phyloP scores from a whole-genome alignment of 2,888 invertebrate species.

The Encarsia formosa region DNA sequence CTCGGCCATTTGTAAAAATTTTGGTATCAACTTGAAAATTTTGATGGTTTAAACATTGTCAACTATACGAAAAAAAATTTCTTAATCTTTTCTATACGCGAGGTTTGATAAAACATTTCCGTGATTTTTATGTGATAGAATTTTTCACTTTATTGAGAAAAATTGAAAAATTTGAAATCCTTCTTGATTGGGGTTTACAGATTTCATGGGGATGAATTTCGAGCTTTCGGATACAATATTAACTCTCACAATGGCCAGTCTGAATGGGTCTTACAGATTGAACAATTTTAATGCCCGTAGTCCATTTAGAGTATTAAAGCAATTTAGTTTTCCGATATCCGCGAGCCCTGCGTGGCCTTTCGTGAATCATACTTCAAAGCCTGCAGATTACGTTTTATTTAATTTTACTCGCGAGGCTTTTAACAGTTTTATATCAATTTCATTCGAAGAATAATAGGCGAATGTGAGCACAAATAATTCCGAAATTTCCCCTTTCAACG shows the following conservation, averaged over 20 bases:
- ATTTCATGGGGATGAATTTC: background rate
- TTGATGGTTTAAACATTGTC: too few relatives aligned
- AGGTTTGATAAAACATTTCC: too few relatives aligned
- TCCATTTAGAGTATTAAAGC: conserved; percentile 12
- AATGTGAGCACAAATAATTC: background rate
- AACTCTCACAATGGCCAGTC: background rate
- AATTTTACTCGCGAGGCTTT: background rate
- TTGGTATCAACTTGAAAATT: too few relatives aligned
- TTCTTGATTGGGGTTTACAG: background rate
- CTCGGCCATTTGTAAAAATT: too few relatives aligned
- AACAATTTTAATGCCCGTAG: conserved; percentile 11
- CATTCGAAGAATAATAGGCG: background rate
- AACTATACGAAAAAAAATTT: too few relatives aligned
- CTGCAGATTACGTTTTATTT: conserved; percentile 3
- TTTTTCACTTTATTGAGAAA: too few relatives aligned
- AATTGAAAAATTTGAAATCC: too few relatives aligned
- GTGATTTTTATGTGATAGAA: too few relatives aligned
- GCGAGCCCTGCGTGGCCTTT: too few relatives aligned
- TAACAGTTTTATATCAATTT: background rate
- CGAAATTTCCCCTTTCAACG: too few relatives aligned
- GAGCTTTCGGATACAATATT: background rate
- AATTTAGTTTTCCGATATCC: conserved; percentile 4
- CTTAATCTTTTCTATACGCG: too few relatives aligned
- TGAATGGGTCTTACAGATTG: conserved; percentile 7
- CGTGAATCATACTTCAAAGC: conserved; percentile 1